These are phyloP conservation scores for Mirounga angustirostris DNA, from an alignment of 2,113 vertebrate genomes.

Conservation along the genomic window DNA sequence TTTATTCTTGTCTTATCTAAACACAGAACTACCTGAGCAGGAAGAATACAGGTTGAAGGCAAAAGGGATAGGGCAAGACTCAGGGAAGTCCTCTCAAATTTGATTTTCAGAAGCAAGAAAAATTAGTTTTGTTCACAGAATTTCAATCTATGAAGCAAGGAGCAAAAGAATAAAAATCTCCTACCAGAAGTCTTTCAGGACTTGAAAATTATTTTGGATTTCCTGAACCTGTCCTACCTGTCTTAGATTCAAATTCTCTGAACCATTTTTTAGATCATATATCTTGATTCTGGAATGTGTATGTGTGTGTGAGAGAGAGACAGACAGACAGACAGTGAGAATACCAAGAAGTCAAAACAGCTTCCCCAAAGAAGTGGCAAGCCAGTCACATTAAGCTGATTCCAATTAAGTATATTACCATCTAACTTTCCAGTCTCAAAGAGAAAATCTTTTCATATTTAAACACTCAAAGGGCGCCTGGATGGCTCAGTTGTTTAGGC, in stretches of 20 bases:
- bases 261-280: conserved; percentile 3
- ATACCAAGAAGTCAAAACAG: neutral
- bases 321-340: neutral
- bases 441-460: conserved; percentile 14
- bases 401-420: neutral
- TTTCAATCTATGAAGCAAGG: conserved; percentile 22
- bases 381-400: neutral
- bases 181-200: neutral
- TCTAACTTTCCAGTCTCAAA: neutral
- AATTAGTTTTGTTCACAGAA: neutral
- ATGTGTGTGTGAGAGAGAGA: no score
- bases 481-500: no score
- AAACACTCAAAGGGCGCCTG: neutral
- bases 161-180: conserved; percentile 11
- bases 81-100: neutral
- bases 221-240: neutral
- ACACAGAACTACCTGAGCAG: neutral
- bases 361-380: neutral
- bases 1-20: neutral
- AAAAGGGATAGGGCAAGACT: neutral
- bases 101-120: conserved; percentile 47
- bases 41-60: neutral
- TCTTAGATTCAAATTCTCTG: neutral
- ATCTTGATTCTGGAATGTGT: neutral
- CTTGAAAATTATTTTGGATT: conserved; percentile 35